phyloP scores from a whole-genome alignment of 2,888 invertebrate genomes.

The Cynaeus angustus region DNA sequence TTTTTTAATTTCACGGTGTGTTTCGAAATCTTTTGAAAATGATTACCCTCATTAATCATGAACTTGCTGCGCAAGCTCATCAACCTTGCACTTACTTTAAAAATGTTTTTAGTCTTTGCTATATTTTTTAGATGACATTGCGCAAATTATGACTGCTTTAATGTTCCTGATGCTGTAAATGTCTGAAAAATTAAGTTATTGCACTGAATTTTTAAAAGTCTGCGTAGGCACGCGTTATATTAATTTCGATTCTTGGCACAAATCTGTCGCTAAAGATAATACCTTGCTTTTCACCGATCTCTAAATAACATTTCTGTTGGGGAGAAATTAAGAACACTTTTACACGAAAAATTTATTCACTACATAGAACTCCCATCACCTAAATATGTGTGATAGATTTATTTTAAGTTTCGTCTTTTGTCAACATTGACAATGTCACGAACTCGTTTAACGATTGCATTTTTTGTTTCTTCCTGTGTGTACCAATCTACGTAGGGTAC shows the following conservation, averaged over 20 bases:
- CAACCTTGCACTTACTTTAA: conserved; percentile 12
- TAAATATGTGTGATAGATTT: conserved; percentile 6
- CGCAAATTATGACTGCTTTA: not conserved
- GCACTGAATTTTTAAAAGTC: conserved; percentile 39
- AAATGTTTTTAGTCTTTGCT: not conserved
- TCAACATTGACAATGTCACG: conserved; percentile 60
- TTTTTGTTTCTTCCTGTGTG: conserved; percentile 56
- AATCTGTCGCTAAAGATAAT: conserved; percentile 41
- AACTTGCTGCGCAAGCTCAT: no score
- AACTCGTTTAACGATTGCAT: conserved; percentile 59
- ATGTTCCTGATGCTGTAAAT: conserved; percentile 15
- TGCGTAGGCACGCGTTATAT: conserved; percentile 42
- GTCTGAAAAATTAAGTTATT: conserved; percentile 37
- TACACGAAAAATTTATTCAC: conserved; percentile 25
- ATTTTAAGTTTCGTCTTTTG: conserved; percentile 34
- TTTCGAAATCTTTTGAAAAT: no score
- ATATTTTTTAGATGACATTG: not conserved
- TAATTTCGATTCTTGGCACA: conserved; percentile 42
- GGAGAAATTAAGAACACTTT: conserved; percentile 7
- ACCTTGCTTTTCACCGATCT: no score
- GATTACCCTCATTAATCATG: no score
- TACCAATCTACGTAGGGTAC: conserved; percentile 59
- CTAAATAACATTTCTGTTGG: conserved; percentile 29
- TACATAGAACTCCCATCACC: conserved; percentile 37
- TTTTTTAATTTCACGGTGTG: no score